phyloP scores from a whole-genome alignment of 2,797 vertebrate species.

The Yasuhikotakia modesta region DNA sequence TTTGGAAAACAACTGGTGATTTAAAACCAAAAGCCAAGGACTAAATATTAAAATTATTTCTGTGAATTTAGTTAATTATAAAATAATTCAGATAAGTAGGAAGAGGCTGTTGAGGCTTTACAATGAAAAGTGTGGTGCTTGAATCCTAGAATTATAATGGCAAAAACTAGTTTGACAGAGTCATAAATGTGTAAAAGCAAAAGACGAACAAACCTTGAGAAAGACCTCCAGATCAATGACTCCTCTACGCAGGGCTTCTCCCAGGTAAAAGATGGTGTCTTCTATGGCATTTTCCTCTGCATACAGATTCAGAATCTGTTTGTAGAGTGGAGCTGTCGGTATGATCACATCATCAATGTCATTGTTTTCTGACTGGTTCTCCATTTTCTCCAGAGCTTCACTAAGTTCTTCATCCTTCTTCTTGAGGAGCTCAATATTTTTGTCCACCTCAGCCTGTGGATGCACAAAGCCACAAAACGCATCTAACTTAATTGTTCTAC shows the following conservation, averaged over 20 bases:
- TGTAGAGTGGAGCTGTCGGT: conserved; percentile 97
- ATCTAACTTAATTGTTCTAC: not conserved
- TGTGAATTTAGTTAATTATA: no score
- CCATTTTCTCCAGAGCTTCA: conserved; percentile 97
- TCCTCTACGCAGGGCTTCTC: conserved; percentile 92
- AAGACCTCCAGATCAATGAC: conserved; percentile 98
- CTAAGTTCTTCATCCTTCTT: conserved; percentile 98
- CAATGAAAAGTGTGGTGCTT: no score
- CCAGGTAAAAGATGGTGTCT: conserved; percentile 98
- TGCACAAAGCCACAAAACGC: conserved; percentile 4
- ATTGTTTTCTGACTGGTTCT: conserved; percentile 97
- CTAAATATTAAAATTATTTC: no score
- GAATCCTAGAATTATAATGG: no score
- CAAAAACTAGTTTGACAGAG: not conserved
- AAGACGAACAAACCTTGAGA: conserved; percentile 84
- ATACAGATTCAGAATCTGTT: conserved; percentile 97
- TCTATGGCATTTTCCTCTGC: conserved; percentile 98
- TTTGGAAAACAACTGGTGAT: no score
- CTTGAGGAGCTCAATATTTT: conserved; percentile 95
- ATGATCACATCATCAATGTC: conserved; percentile 98
- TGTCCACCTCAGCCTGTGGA: conserved; percentile 90
- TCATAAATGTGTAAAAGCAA: not conserved
- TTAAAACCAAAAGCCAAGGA: no score
- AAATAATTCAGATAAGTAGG: no score
- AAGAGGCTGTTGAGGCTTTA: no score